Evolutionary conservation across 2,113 vertebrate genomes (phyloP).

Genomic region (Nothobranchius furzeri): DNA sequence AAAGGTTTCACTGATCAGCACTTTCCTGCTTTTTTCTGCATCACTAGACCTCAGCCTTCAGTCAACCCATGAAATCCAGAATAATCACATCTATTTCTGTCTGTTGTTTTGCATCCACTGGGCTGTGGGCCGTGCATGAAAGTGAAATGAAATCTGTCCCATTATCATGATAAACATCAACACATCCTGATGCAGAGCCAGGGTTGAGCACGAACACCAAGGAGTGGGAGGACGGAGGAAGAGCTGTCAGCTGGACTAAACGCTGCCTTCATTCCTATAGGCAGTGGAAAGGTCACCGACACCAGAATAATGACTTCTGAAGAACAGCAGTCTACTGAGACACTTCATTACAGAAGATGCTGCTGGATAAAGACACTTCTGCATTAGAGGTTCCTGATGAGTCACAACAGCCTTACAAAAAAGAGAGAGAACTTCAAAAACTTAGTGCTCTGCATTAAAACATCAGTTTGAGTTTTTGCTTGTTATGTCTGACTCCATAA

Average conservation of each 20-base stretch:
- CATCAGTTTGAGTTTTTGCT: no score
- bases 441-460: no score
- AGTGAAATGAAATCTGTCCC: conserved; percentile 50
- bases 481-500: no score
- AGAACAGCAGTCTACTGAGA: background rate
- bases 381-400: background rate
- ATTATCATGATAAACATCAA: conserved; percentile 57
- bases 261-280: conserved; percentile 9
- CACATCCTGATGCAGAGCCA: conserved; percentile 17
- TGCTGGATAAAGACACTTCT: background rate
- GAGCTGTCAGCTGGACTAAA: conserved; percentile 6
- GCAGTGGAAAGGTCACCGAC: conserved; percentile 32
- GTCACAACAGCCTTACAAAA: conserved; percentile 2
- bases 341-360: background rate
- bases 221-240: background rate
- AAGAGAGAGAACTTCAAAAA: background rate
- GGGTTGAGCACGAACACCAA: background rate
- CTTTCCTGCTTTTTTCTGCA: conserved; percentile 15
- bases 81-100: conserved; percentile 54
- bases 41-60: conserved; percentile 28
- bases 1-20: conserved; percentile 17
- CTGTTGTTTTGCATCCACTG: conserved; percentile 44
- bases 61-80: conserved; percentile 34
- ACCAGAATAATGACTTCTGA: conserved; percentile 36
- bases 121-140: conserved; percentile 28